phyloP scores from a whole-genome alignment of 2,113 vertebrate genomes.

The Elgaria multicarinata region DNA sequence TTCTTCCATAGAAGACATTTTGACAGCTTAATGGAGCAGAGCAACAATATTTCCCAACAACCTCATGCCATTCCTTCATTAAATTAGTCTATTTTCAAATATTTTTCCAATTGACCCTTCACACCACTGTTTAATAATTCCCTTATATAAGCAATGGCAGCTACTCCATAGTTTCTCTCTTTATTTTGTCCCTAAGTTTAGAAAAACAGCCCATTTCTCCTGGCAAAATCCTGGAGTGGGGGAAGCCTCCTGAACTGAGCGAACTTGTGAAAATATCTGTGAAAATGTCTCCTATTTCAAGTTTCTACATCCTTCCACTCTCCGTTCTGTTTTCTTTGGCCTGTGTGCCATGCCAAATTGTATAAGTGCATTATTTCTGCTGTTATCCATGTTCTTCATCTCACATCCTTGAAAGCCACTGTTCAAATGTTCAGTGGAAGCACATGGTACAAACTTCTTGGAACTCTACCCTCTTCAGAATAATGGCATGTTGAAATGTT shows the following conservation, averaged over 20 bases:
- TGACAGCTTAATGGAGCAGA: slow-evolving; percentile 59
- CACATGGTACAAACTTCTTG: not conserved
- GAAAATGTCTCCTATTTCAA: slow-evolving; percentile 66
- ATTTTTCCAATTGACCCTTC: slow-evolving; percentile 57
- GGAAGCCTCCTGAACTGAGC: slow-evolving; percentile 61
- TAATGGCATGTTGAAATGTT: not conserved
- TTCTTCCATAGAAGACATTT: slow-evolving; percentile 43
- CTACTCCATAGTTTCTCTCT: slow-evolving; percentile 1
- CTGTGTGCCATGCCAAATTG: slow-evolving; percentile 46
- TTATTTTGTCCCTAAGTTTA: slow-evolving; percentile 56
- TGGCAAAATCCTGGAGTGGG: slow-evolving; percentile 45
- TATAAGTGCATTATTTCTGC: slow-evolving; percentile 61
- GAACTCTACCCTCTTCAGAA: not conserved
- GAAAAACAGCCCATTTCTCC: slow-evolving; percentile 58
- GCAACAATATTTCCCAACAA: slow-evolving; percentile 41
- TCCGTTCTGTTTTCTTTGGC: slow-evolving; percentile 72
- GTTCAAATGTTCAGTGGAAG: slow-evolving; percentile 3
- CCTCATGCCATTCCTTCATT: slow-evolving; percentile 23
- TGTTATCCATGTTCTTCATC: slow-evolving; percentile 28
- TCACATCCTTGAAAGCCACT: slow-evolving; percentile 5
- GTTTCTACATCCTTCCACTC: slow-evolving; percentile 63
- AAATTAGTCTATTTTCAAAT: slow-evolving; percentile 52
- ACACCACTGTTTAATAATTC: slow-evolving; percentile 46
- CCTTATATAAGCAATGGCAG: slow-evolving; percentile 51
- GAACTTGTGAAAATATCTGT: slow-evolving; percentile 70